Conservation (phyloP, 1,140 invertebrate species). For the Protaetia brevitarsis region DNA sequence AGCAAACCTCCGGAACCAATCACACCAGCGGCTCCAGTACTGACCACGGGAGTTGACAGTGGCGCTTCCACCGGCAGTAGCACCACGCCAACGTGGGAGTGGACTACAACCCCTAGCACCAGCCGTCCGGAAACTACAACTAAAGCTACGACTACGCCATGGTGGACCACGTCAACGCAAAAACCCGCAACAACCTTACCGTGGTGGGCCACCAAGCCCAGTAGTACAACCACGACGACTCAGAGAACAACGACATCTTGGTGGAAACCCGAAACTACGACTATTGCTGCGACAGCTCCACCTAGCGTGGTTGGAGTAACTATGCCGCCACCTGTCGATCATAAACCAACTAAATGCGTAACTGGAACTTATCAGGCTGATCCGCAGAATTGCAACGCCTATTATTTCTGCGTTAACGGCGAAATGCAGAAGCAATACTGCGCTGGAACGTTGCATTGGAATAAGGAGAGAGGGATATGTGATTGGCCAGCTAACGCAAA, state of each 20-base stretch:
- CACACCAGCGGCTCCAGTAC: constrained; percentile 67
- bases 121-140: constrained; percentile 27
- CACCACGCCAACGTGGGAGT: constrained; percentile 32
- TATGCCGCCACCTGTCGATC: constrained; percentile 42
- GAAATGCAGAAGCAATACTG: constrained; percentile 67
- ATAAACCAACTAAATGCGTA: constrained; percentile 51
- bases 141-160: constrained; percentile 52
- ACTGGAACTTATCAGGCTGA: constrained; percentile 65
- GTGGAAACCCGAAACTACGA: constrained; percentile 40
- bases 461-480: constrained; percentile 60
- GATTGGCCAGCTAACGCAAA: constrained; percentile 75
- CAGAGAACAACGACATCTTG: constrained; percentile 43
- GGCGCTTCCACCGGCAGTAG: constrained; percentile 32
- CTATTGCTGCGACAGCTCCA: constrained; percentile 41
- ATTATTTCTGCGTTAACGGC: constrained; percentile 70
- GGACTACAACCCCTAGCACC: constrained; percentile 31
- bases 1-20: constrained; percentile 62
- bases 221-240: constrained; percentile 31
- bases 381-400: constrained; percentile 68
- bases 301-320: constrained; percentile 43
- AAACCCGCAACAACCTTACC: constrained; percentile 33
- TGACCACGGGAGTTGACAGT: constrained; percentile 59
- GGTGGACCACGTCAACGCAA: constrained; percentile 50
- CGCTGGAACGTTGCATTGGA: constrained; percentile 79
- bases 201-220: not conserved